A percentile compares a stretch with the other conserved stretches of the same genome.
phyloP scores from a whole-genome alignment of 2,113 vertebrate genomes.

The Leptocoma aspasia region DNA sequence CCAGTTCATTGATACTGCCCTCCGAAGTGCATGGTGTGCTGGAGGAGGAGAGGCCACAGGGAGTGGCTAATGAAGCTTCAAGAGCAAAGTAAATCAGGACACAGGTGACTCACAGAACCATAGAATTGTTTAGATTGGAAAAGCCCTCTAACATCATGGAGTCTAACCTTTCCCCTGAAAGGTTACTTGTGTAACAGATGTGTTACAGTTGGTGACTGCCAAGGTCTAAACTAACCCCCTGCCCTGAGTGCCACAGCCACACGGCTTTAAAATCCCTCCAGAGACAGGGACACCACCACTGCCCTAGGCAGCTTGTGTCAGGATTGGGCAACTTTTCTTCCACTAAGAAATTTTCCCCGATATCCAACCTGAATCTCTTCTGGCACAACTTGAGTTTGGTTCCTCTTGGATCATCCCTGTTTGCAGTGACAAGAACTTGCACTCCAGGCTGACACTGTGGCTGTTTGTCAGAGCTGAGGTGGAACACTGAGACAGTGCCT shows the following conservation, averaged over 20 bases:
- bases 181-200: too few species aligned
- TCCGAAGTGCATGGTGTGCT: too few species aligned
- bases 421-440: background rate
- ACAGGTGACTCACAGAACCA: too few species aligned
- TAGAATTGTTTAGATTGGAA: background rate
- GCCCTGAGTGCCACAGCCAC: background rate
- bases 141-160: background rate
- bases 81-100: background rate
- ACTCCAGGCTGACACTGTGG: background rate
- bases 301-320: background rate
- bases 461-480: background rate
- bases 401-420: background rate
- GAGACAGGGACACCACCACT: background rate
- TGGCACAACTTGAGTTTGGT: background rate
- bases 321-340: background rate
- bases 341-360: background rate
- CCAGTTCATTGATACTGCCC: background rate
- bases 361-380: background rate
- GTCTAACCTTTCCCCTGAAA: too few species aligned
- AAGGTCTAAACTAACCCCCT: background rate
- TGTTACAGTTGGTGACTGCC: too few species aligned
- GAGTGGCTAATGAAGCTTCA: background rate
- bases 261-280: background rate
- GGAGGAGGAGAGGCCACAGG: background rate
- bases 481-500: background rate